Conservation (phyloP, 2,113 vertebrate species). For the Xenopus tropicalis region DNA sequence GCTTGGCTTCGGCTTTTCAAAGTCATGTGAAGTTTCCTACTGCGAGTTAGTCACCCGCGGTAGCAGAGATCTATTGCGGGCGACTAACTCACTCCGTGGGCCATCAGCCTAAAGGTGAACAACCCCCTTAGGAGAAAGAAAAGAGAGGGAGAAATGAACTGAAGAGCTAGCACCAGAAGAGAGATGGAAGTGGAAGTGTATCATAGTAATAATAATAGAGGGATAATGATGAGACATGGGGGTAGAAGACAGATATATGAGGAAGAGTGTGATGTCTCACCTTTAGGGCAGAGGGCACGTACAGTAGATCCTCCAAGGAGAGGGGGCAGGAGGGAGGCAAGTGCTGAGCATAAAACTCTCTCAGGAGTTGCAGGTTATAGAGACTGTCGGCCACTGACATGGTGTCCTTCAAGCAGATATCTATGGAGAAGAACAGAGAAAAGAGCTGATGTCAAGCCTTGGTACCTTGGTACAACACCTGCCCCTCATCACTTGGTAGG, state of each 20-base stretch:
- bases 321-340: slow-evolving; percentile 79
- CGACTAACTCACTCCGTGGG: no score
- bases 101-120: no score
- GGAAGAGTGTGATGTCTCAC: slow-evolving; percentile 51
- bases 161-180: neutral
- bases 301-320: slow-evolving; percentile 78
- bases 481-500: neutral
- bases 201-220: neutral
- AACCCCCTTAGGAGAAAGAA: no score
- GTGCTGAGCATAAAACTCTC: slow-evolving; percentile 80
- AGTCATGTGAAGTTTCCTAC: no score
- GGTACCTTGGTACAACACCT: no score
- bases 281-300: slow-evolving; percentile 74
- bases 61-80: no score
- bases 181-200: neutral
- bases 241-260: neutral
- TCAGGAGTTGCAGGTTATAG: slow-evolving; percentile 84
- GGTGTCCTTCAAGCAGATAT: slow-evolving; percentile 86
- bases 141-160: no score
- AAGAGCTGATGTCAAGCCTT: neutral
- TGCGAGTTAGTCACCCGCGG: no score
- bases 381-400: slow-evolving; percentile 81
- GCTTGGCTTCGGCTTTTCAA: no score
- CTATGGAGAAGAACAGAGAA: slow-evolving; percentile 53
- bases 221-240: neutral